Conservation (phyloP, 2,888 invertebrate species). For the Bruchidius siliquastri region DNA sequence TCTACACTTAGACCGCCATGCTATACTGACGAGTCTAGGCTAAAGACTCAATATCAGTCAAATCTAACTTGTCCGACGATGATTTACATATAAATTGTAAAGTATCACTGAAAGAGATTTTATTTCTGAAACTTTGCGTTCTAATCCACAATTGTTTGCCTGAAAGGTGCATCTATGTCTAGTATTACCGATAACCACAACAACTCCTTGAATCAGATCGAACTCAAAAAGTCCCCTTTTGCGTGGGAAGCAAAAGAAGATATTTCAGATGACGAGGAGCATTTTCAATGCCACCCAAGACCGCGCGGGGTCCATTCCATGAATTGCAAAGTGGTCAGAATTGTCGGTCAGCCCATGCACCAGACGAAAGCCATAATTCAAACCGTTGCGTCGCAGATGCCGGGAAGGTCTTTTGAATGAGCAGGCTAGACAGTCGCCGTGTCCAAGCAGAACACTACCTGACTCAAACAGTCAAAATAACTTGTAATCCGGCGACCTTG, state of each 20-base stretch:
- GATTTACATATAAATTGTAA: too few species aligned
- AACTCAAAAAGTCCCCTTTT: neutral
- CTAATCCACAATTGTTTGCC: too few species aligned
- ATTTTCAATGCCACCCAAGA: neutral
- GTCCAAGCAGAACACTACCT: neutral
- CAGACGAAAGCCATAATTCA: neutral
- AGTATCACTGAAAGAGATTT: too few species aligned
- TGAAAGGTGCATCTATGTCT: too few species aligned
- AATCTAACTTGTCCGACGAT: too few species aligned
- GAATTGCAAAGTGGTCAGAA: neutral
- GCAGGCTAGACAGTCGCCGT: neutral
- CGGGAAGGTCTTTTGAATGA: neutral
- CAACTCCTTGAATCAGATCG: too few species aligned
- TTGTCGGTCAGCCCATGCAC: neutral
- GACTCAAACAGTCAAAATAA: neutral
- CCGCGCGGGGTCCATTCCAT: neutral
- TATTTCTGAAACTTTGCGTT: too few species aligned
- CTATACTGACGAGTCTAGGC: too few species aligned
- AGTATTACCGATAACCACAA: too few species aligned
- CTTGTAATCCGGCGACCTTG: neutral
- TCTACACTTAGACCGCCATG: too few species aligned
- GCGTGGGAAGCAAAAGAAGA: neutral
- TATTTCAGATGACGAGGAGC: neutral
- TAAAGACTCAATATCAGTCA: too few species aligned
- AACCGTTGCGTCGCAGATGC: neutral